phyloP scores from a whole-genome alignment of 2,888 invertebrate species.

The Tenodera sinensis region DNA sequence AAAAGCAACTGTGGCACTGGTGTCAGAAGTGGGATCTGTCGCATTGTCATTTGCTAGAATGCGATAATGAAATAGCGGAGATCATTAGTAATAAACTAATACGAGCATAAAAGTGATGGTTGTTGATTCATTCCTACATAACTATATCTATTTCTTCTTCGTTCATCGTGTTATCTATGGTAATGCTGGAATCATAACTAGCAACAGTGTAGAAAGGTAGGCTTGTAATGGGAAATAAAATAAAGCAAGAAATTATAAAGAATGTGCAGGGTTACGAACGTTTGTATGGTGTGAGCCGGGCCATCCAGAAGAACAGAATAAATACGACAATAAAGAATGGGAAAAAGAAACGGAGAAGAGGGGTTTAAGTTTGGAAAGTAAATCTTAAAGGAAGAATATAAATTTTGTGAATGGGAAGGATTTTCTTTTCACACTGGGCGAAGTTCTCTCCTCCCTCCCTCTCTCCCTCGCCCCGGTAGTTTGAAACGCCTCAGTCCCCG shows the following conservation, averaged over 20 bases:
- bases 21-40: too few species aligned
- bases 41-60: too few species aligned
- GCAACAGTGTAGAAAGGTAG: neutral
- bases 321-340: constrained; percentile 24
- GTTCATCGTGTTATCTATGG: too few species aligned
- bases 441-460: neutral
- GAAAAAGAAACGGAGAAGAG: constrained; percentile 9
- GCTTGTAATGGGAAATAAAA: neutral
- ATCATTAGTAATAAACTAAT: too few species aligned
- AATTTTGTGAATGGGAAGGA: constrained; percentile 24
- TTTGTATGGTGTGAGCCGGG: neutral
- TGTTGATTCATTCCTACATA: too few species aligned
- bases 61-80: too few species aligned
- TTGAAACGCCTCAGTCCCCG: constrained; percentile 15
- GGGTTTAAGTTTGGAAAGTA: constrained; percentile 20
- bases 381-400: constrained; percentile 22
- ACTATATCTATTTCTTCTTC: too few species aligned
- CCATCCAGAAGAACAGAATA: constrained; percentile 16
- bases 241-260: neutral
- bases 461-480: constrained; percentile 1
- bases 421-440: constrained; percentile 19
- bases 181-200: too few species aligned
- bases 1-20: too few species aligned
- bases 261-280: neutral
- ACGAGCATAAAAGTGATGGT: too few species aligned